Conservation (phyloP, 2,888 invertebrate species). For the Orgyia antiqua region DNA sequence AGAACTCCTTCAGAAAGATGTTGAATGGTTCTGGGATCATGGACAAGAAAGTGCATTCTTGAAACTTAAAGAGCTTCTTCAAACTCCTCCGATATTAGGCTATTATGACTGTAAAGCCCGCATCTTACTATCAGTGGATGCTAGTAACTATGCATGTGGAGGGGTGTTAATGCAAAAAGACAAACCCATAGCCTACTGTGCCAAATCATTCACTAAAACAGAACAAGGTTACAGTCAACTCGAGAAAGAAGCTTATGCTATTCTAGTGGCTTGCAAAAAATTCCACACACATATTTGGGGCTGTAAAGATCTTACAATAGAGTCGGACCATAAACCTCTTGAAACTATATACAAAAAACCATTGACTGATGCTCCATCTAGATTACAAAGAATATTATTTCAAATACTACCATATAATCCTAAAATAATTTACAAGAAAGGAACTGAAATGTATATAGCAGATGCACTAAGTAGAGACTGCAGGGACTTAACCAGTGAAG, state of each 20-base stretch:
- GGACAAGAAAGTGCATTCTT: neutral
- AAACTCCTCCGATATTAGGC: neutral
- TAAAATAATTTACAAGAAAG: neutral
- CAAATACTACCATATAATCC: neutral
- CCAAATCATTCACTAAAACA: neutral
- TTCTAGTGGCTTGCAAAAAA: neutral
- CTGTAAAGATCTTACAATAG: neutral
- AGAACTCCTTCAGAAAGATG: neutral
- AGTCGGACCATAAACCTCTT: neutral
- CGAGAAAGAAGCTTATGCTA: neutral
- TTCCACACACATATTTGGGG: neutral
- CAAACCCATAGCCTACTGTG: neutral
- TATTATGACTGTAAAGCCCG: neutral
- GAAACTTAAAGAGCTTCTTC: neutral
- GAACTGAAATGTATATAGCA: conserved; percentile 7
- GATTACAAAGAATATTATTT: neutral
- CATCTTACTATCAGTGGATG: neutral
- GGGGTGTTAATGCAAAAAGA: neutral
- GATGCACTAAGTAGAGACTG: neutral
- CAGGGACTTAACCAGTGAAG: neutral
- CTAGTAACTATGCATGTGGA: neutral
- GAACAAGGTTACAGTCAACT: neutral
- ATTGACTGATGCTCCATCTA: neutral
- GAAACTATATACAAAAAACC: neutral
- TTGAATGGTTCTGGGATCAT: neutral